These are phyloP conservation scores for Agrochola lychnidis DNA, from an alignment of 2,888 invertebrate species.

Conservation along the genomic window DNA sequence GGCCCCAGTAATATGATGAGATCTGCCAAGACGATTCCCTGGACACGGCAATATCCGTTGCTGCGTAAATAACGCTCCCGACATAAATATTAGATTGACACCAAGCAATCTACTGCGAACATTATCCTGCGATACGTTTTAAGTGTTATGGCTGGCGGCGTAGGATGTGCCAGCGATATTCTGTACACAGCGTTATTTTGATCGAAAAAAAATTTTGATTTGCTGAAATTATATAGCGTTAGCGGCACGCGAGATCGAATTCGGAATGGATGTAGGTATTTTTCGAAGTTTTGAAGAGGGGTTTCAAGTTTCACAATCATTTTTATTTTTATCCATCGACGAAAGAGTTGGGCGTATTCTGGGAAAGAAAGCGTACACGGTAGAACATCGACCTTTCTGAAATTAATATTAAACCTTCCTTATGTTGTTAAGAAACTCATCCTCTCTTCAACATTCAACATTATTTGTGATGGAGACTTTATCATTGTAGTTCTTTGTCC, in stretches of 20 bases:
- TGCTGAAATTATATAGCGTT: slow-evolving; percentile 52
- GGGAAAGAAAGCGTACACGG: neutral
- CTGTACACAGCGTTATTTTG: slow-evolving; percentile 29
- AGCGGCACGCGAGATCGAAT: slow-evolving; percentile 34
- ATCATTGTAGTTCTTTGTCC: too few species aligned
- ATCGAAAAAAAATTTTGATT: slow-evolving; percentile 47
- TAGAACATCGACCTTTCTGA: neutral
- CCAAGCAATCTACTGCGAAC: slow-evolving; percentile 79
- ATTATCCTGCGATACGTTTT: slow-evolving; percentile 72
- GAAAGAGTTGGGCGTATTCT: neutral
- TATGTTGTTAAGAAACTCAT: neutral
- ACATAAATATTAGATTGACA: slow-evolving; percentile 84
- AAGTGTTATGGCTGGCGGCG: slow-evolving; percentile 72
- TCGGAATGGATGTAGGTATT: slow-evolving; percentile 13
- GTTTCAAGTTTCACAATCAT: slow-evolving; percentile 32
- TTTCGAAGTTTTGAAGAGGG: slow-evolving; percentile 28
- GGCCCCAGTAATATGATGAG: slow-evolving; percentile 74
- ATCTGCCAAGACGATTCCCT: slow-evolving; percentile 74
- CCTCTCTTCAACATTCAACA: too few species aligned
- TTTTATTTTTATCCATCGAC: slow-evolving; percentile 18
- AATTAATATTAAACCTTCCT: neutral
- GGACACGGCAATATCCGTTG: slow-evolving; percentile 80
- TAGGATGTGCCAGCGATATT: slow-evolving; percentile 37
- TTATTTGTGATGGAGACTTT: too few species aligned
- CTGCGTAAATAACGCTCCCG: slow-evolving; percentile 74